phyloP scores from a whole-genome alignment of 2,888 invertebrate species.

The Tenthredo distinguenda region DNA sequence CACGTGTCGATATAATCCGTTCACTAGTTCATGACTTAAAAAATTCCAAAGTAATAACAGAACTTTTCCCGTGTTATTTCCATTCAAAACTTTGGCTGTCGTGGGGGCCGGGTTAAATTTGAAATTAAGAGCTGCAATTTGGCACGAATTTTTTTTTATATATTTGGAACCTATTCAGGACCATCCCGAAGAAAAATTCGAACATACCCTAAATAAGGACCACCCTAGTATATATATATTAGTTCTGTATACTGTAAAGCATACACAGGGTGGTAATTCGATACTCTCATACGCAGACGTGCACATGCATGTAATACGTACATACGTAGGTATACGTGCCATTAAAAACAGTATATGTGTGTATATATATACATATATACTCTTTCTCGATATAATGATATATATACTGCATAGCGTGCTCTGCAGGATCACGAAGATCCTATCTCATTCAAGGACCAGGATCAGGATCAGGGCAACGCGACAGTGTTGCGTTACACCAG shows the following conservation, averaged over 20 bases:
- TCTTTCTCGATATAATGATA: background rate
- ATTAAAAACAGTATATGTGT: background rate
- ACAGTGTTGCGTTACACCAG: constrained; percentile 74
- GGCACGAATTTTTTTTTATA: too few species aligned
- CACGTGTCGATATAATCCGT: too few species aligned
- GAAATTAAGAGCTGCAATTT: too few species aligned
- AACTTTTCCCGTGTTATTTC: too few species aligned
- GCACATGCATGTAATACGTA: too few species aligned
- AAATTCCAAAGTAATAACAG: too few species aligned
- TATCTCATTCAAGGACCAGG: constrained; percentile 74
- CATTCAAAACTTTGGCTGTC: too few species aligned
- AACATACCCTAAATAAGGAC: too few species aligned
- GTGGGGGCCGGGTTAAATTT: too few species aligned
- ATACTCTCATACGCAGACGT: background rate
- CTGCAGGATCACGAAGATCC: constrained; percentile 67
- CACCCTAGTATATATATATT: background rate
- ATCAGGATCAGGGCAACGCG: constrained; percentile 65
- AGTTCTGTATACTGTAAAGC: background rate
- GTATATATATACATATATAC: background rate
- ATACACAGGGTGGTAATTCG: constrained; percentile 10
- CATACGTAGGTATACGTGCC: background rate
- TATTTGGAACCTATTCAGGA: too few species aligned
- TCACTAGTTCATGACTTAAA: too few species aligned
- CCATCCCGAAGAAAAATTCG: too few species aligned
- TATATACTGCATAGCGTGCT: constrained; percentile 44